phyloP scores from a whole-genome alignment of 2,797 vertebrate species.

The Mastacembelus armatus region DNA sequence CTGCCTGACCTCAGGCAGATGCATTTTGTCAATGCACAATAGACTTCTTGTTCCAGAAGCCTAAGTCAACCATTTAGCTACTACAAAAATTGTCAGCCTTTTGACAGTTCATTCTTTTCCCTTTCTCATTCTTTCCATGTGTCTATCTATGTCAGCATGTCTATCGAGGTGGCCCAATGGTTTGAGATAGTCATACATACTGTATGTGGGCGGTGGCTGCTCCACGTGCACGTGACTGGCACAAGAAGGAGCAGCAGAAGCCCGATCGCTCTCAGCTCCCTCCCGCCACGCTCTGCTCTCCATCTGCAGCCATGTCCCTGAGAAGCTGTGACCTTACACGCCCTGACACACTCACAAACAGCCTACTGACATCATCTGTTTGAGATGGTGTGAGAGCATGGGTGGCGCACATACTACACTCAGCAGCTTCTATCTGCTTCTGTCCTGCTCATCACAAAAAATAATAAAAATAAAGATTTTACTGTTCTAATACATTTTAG shows the following conservation, averaged over 20 bases:
- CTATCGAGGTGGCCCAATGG: slow-evolving; percentile 11
- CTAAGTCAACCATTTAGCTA: slow-evolving; percentile 7
- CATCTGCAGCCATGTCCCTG: slow-evolving; percentile 25
- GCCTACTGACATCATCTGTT: slow-evolving; percentile 12
- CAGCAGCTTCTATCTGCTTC: neutral
- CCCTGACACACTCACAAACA: slow-evolving; percentile 44
- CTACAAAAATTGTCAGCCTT: slow-evolving; percentile 6
- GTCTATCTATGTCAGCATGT: slow-evolving; percentile 12
- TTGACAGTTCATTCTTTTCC: neutral
- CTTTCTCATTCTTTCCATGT: slow-evolving; percentile 30
- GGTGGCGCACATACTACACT: neutral
- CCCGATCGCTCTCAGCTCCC: neutral
- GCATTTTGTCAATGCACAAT: slow-evolving; percentile 16
- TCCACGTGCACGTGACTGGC: slow-evolving; percentile 46
- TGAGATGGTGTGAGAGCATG: slow-evolving; percentile 19
- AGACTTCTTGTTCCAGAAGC: slow-evolving; percentile 26
- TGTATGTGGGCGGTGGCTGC: slow-evolving; percentile 39
- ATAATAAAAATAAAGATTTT: too few relatives aligned
- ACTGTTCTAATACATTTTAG: too few relatives aligned
- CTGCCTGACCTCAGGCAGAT: slow-evolving; percentile 16
- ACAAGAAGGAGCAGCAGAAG: slow-evolving; percentile 35
- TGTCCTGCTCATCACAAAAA: neutral
- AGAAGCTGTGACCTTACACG: slow-evolving; percentile 42
- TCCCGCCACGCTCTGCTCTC: slow-evolving; percentile 9
- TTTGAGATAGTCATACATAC: slow-evolving; percentile 22